Evolutionary conservation across 1,140 invertebrate genomes (phyloP), one percentile per base, ranked within the genome.

Genomic region (Papilio aristodemus): DNA sequence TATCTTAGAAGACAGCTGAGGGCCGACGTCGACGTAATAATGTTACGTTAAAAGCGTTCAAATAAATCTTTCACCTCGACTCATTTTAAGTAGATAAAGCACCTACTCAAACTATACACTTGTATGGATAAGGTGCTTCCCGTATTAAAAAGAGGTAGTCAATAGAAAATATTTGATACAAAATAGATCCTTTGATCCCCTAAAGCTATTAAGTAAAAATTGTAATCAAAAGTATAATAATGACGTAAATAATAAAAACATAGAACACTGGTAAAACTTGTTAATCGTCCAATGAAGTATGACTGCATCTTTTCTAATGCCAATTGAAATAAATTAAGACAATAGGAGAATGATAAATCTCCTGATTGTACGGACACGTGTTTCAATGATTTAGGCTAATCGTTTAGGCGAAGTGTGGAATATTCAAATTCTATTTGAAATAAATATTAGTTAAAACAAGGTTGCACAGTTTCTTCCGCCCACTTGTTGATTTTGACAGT

Each of bases 41-140:
- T 57, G 64, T 68, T 59, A 54, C 68, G 75, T 63, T 81, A 71
- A 81, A 74, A 76, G 72, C 72, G 9, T 50, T 66, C 50, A 46
- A 73, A 77, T 85, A 81, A 84, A 85, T 83, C 83, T 79, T 71
- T 83, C 80, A 64, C 69, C 73, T 77, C 67, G 58, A 58, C 59
- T 73, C 57, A 72, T 68, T 72, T 77, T 69, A 70, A 70, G 74
- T 73, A 79, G 72, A 76, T 71, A 74, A 76, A 72, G 73, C 71
- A 66, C 41, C 39, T 36, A 50, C 25, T 22, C n/a, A n/a, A n/a
- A n/a, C n/a, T n/a, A n/a, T n/a, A 27, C 32, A 17, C 22, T 25
- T 66, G 14, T 37, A 62, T 2, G n/a, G n/a, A 37, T 62, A 38
- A 62, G 14, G 10, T 39, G 22, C 46, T 54, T 54, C 46, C 46